Evolutionary conservation across 2,797 vertebrate genomes (phyloP).

Genomic region (Holocentrus rufus): DNA sequence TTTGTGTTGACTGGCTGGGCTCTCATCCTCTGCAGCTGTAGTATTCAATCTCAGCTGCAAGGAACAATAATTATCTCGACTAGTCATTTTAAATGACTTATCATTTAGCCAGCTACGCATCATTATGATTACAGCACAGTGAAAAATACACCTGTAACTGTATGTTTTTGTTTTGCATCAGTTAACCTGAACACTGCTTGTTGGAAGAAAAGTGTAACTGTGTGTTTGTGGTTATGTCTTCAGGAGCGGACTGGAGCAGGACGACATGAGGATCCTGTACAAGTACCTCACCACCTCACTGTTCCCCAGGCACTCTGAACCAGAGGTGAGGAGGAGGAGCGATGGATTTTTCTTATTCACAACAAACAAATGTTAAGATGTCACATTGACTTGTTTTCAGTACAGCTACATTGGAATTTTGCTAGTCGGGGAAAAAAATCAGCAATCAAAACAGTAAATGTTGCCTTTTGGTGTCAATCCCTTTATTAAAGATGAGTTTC

Average conservation of each 20-base stretch:
- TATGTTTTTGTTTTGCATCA: background rate
- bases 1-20: slow-evolving; percentile 12
- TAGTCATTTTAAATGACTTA: slow-evolving; percentile 12
- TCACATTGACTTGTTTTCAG: too few species aligned
- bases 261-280: slow-evolving; percentile 98
- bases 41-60: background rate
- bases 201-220: background rate
- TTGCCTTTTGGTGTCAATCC: too few species aligned
- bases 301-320: slow-evolving; percentile 96
- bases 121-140: background rate
- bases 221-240: background rate
- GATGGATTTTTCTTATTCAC: too few species aligned
- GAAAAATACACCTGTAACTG: background rate
- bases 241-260: slow-evolving; percentile 98
- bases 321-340: slow-evolving; percentile 85
- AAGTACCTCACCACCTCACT: slow-evolving; percentile 98
- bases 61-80: slow-evolving; percentile 7
- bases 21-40: background rate
- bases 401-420: too few species aligned
- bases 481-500: too few species aligned
- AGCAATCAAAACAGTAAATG: too few species aligned
- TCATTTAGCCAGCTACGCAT: background rate
- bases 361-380: too few species aligned
- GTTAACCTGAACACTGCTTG: background rate
- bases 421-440: too few species aligned